A percentile compares a stretch with the other conserved stretches of the same genome.
These are phyloP conservation scores for Clangula hyemalis DNA, from an alignment of 2,797 vertebrate genomes.

Conservation along the genomic window DNA sequence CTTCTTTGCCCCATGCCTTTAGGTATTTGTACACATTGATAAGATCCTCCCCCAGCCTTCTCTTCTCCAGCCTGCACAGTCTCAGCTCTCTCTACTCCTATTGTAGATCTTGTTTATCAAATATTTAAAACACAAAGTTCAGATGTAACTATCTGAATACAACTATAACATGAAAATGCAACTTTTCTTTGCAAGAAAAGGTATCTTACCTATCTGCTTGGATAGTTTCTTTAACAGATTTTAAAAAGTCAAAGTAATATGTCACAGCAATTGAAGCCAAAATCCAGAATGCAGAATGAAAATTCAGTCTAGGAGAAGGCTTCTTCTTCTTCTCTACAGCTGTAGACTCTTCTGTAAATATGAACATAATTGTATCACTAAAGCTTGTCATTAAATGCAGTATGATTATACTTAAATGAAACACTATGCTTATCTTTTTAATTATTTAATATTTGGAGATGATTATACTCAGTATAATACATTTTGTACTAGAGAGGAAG, in stretches of 20 bases:
- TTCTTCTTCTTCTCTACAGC: slow-evolving; percentile 82
- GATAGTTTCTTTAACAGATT: slow-evolving; percentile 82
- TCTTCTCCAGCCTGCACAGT: not conserved
- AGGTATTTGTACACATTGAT: not conserved
- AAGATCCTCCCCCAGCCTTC: not conserved
- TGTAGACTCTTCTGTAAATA: slow-evolving; percentile 77
- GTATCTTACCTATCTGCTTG: slow-evolving; percentile 86
- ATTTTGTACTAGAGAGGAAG: not conserved
- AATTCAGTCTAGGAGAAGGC: slow-evolving; percentile 87
- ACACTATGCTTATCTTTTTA: not conserved
- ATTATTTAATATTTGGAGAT: slow-evolving; percentile 11
- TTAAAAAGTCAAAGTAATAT: slow-evolving; percentile 92
- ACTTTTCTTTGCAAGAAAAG: not conserved
- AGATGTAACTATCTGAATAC: not conserved
- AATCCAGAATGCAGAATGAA: slow-evolving; percentile 96
- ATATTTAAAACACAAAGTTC: not conserved
- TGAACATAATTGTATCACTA: slow-evolving; percentile 29
- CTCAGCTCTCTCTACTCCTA: not conserved
- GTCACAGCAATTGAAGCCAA: slow-evolving; percentile 87
- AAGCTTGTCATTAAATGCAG: not conserved
- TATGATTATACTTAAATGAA: not conserved
- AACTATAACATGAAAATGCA: not conserved
- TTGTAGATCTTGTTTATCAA: not conserved
- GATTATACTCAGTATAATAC: not conserved
- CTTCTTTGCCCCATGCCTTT: not conserved